Conservation (phyloP, 2,888 invertebrate genomes). For the Aricia artaxerxes region DNA sequence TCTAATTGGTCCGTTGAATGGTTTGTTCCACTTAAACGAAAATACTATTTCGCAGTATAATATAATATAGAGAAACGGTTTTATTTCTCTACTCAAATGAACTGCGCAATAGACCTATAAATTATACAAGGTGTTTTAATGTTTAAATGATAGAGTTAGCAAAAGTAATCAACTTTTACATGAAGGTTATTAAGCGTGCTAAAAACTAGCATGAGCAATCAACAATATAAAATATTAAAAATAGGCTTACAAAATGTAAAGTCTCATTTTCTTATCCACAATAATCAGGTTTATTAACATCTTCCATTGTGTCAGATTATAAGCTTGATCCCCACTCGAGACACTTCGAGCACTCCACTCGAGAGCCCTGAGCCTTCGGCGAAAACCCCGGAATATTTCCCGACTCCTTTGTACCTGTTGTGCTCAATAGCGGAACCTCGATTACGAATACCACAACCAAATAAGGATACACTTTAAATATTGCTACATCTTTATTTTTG, state of each 20-base stretch:
- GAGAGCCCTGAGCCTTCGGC: background rate
- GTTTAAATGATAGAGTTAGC: too few relatives aligned
- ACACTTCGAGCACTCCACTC: slow-evolving; percentile 1
- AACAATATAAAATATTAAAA: background rate
- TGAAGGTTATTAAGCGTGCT: too few relatives aligned
- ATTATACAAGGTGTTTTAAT: too few relatives aligned
- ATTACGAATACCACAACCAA: background rate
- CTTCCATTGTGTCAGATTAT: slow-evolving; percentile 7
- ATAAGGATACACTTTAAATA: slow-evolving; percentile 17
- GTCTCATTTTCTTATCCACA: background rate
- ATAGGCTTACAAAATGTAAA: background rate
- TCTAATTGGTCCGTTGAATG: too few relatives aligned
- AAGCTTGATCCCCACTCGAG: background rate
- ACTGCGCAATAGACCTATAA: too few relatives aligned
- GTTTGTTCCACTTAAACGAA: too few relatives aligned
- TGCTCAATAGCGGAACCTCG: background rate
- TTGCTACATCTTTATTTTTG: background rate
- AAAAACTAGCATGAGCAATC: too few relatives aligned
- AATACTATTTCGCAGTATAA: too few relatives aligned
- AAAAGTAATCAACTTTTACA: too few relatives aligned
- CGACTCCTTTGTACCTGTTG: background rate
- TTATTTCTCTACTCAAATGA: too few relatives aligned
- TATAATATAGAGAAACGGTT: too few relatives aligned
- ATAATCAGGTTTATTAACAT: slow-evolving; percentile 13
- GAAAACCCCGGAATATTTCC: slow-evolving; percentile 2